phyloP scores from a whole-genome alignment of 35 echinoderm and acorn worm genomes.

The Ptychodera flava region DNA sequence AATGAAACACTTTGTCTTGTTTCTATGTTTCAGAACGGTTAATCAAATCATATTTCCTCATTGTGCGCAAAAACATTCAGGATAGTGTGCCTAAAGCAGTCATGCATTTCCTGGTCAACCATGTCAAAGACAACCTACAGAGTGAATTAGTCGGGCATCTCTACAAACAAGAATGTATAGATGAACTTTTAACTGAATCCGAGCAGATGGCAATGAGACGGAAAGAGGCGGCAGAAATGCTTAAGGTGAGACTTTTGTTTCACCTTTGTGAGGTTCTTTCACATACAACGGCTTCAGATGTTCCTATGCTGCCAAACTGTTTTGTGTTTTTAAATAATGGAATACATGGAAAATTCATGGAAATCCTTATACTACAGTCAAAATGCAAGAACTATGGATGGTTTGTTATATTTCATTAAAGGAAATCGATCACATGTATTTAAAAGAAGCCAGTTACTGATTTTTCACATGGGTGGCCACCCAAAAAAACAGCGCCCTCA shows the following conservation, averaged over 20 bases:
- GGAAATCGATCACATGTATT: too few relatives aligned
- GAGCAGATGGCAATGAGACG: conserved; percentile 93
- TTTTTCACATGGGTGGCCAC: too few relatives aligned
- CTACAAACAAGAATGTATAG: conserved; percentile 84
- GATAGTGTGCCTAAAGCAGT: conserved; percentile 98
- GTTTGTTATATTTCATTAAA: too few relatives aligned
- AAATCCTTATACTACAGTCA: too few relatives aligned
- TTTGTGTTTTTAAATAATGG: too few relatives aligned
- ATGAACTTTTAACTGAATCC: conserved; percentile 75
- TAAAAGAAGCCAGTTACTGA: too few relatives aligned
- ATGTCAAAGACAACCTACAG: conserved; percentile 80
- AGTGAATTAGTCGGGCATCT: conserved; percentile 89
- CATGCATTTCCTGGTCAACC: conserved; percentile 98
- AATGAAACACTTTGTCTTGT: too few relatives aligned
- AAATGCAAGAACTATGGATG: too few relatives aligned
- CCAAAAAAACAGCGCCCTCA: too few relatives aligned
- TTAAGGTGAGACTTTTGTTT: conserved; percentile 71
- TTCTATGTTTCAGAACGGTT: conserved; percentile 61
- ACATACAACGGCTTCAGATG: too few relatives aligned
- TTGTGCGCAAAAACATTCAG: conserved; percentile 98
- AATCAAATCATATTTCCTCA: conserved; percentile 90
- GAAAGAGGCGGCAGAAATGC: conserved; percentile 96
- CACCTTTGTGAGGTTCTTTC: neutral
- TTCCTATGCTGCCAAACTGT: too few relatives aligned
- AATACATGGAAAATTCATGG: too few relatives aligned